Conservation (phyloP, 1,140 invertebrate species). For the Pinna nobilis region DNA sequence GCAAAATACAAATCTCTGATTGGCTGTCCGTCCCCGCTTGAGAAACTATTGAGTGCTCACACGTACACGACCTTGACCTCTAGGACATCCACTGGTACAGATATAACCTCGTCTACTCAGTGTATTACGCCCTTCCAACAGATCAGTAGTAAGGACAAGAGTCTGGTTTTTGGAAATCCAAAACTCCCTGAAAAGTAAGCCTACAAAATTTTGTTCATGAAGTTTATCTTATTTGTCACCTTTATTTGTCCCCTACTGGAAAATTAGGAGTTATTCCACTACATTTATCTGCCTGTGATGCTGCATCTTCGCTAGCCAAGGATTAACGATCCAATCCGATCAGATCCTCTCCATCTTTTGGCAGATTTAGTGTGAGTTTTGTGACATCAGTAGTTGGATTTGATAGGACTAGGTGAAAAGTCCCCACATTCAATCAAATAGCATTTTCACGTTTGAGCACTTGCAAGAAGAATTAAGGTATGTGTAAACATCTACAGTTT, state of each 20-base stretch:
- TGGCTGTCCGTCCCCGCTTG: slow-evolving; percentile 43
- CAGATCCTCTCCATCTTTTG: too few species aligned
- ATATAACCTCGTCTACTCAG: slow-evolving; percentile 59
- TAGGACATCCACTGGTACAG: slow-evolving; percentile 66
- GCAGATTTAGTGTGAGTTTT: too few species aligned
- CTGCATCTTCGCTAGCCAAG: too few species aligned
- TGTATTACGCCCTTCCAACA: slow-evolving; percentile 62
- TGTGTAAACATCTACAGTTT: too few species aligned
- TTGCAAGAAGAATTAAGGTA: too few species aligned
- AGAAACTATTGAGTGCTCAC: slow-evolving; percentile 57
- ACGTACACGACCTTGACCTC: slow-evolving; percentile 62
- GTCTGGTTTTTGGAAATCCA: slow-evolving; percentile 65
- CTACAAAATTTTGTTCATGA: neutral
- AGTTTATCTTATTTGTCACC: neutral
- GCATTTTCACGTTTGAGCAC: too few species aligned
- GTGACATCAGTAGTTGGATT: too few species aligned
- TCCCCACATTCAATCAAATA: too few species aligned
- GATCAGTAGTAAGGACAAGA: slow-evolving; percentile 60
- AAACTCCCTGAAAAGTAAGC: slow-evolving; percentile 54
- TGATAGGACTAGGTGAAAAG: too few species aligned
- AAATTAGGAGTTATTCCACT: neutral
- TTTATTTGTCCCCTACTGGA: neutral
- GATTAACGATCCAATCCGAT: too few species aligned
- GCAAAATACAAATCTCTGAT: slow-evolving; percentile 3
- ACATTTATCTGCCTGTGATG: too few species aligned